Evolutionary conservation across 2,888 invertebrate genomes (phyloP), one percentile per base, ranked within the genome.

Genomic region (Siphlonurus alternatus): DNA sequence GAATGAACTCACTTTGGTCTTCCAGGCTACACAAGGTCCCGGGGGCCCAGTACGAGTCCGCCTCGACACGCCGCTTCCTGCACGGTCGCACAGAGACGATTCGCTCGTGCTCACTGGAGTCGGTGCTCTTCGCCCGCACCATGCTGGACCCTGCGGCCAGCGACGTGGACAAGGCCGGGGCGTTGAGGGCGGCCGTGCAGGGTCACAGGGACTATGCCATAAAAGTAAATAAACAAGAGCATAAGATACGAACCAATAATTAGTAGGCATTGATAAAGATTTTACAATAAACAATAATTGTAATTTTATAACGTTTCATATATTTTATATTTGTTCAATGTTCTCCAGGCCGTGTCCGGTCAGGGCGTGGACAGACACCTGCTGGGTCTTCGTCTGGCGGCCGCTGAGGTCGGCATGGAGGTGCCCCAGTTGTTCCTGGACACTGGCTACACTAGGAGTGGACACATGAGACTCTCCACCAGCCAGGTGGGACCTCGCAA

Each of bases 61-160:
- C 91, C 0, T 89, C 93, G 19, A 84, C 91, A 61, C 81, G 96
- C 63, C 87, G 88, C 79, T 96, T 86, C 74, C 78, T 81, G 18
- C 85, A 87, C 67, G 95, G 96, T 0, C 84, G 97, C 65, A 97
- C 96, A 0, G 97, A 97, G 77, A 94, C 93, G 0, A 96, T 98
- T 68, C 82, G 97, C 65, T 93, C 94, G 0, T 94, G 95, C 71
- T 91, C 91, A 2, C 76, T 78, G 5, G 93, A 93, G 74, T 89
- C 93, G 0, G 74, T 89, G 1, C 79, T 81, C 2, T 95, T 95
- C 75, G 88, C 89, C 1, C 78, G 83, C 72, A 78, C 84, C 0
- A 89, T 94, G 87, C 71, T 82, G 25, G 77, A 83, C 71, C 65
- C 72, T 1, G 72, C 74, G 24, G 72, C 74, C 23, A 70, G 81